phyloP scores from a whole-genome alignment of 2,797 vertebrate genomes.

The Pantherophis alleghaniensis region DNA sequence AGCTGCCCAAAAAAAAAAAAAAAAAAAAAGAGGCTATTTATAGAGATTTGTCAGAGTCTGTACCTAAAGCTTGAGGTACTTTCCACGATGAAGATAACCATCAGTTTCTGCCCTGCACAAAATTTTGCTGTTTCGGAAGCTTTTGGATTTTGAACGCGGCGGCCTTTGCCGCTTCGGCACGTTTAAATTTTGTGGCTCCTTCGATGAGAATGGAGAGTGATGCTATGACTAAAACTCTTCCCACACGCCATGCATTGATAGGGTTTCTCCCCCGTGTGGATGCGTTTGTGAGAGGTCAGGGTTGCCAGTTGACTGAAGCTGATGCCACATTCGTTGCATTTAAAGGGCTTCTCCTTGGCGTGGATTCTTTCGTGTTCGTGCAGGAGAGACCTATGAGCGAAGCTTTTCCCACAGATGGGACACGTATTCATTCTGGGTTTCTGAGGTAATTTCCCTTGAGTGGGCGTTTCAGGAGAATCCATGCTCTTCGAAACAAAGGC shows the following conservation, averaged over 20 bases:
- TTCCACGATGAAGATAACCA: background rate
- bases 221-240: constrained; percentile 2
- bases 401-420: background rate
- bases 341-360: background rate
- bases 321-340: background rate
- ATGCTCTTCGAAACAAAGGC: background rate
- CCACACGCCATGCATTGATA: background rate
- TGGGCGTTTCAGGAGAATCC: background rate
- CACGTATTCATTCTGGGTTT: background rate
- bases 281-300: background rate
- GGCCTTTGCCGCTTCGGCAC: background rate
- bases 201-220: background rate
- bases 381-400: background rate
- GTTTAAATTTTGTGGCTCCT: constrained; percentile 13
- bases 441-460: background rate
- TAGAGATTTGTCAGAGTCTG: background rate
- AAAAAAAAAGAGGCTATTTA: background rate
- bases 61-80: background rate
- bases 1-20: background rate
- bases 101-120: background rate
- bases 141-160: background rate
- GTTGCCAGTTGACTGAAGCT: background rate
- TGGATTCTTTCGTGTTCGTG: background rate
- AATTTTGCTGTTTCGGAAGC: background rate
- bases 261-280: background rate